phyloP scores from a whole-genome alignment of 2,113 vertebrate genomes.

The Bos indicus region DNA sequence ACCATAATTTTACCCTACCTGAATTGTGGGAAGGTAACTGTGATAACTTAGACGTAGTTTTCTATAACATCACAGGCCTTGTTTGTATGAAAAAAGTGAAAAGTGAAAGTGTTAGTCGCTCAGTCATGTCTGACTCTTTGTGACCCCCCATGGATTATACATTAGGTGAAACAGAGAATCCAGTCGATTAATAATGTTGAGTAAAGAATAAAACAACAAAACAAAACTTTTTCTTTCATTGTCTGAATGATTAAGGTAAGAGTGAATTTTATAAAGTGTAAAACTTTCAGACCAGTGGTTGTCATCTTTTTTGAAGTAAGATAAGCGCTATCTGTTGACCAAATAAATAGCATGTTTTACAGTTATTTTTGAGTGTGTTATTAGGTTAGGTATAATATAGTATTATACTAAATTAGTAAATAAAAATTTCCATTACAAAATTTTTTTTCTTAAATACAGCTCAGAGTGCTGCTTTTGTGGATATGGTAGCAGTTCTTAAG shows the following conservation, averaged over 20 bases:
- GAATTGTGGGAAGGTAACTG: neutral
- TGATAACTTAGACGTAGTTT: constrained; percentile 19
- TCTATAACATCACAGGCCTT: constrained; percentile 44
- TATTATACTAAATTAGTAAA: neutral
- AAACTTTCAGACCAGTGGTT: neutral
- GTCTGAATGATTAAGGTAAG: neutral
- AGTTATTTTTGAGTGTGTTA: constrained; percentile 14
- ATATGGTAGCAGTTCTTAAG: neutral
- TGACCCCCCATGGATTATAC: neutral
- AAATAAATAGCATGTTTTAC: neutral
- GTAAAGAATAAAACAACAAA: constrained; percentile 16
- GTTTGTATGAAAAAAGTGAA: neutral
- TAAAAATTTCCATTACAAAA: neutral
- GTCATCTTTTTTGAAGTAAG: neutral
- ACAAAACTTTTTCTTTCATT: constrained; percentile 18
- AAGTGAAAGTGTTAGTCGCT: neutral
- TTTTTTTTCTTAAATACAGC: neutral
- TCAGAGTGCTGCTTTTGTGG: neutral
- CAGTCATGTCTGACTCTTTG: neutral
- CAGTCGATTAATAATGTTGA: neutral
- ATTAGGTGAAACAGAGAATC: constrained; percentile 9
- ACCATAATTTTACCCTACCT: constrained; percentile 40
- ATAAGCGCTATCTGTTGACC: neutral
- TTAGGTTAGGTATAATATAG: neutral
- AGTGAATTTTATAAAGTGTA: neutral